Evolutionary conservation across 2,797 vertebrate genomes (phyloP).

Genomic region (Zonotrichia albicollis): DNA sequence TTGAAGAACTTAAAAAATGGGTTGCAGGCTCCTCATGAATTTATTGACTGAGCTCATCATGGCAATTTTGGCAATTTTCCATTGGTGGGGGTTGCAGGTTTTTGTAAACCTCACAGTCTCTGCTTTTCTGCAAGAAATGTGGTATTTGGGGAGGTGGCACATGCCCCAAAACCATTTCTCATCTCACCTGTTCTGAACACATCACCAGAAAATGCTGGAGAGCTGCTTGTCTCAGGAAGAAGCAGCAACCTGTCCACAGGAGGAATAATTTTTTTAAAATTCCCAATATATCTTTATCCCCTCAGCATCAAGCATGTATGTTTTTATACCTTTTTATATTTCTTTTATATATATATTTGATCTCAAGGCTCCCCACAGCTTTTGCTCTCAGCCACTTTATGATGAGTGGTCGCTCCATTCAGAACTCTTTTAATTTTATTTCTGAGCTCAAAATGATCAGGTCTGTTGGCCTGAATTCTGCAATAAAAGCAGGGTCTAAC

Average conservation of each 20-base stretch:
- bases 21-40: not conserved
- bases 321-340: not conserved
- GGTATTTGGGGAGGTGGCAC: not conserved
- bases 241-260: not conserved
- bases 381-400: not conserved
- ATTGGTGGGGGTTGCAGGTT: not conserved
- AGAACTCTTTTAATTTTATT: not conserved
- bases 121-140: not conserved
- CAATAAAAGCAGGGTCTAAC: not conserved
- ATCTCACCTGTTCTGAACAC: not conserved
- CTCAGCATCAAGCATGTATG: not conserved
- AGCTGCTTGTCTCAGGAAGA: not conserved
- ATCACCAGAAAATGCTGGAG: not conserved
- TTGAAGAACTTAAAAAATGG: not conserved
- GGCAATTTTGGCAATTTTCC: accelerated
- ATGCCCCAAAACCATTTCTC: not conserved
- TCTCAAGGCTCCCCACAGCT: not conserved
- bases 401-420: not conserved
- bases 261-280: not conserved
- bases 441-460: not conserved
- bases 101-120: not conserved
- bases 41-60: accelerated
- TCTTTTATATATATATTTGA: not conserved
- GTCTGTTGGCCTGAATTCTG: not conserved
- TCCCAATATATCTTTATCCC: not conserved